These are phyloP conservation scores for Pipistrellus kuhlii DNA, from an alignment of 2,797 vertebrate species.

Conservation along the genomic window DNA sequence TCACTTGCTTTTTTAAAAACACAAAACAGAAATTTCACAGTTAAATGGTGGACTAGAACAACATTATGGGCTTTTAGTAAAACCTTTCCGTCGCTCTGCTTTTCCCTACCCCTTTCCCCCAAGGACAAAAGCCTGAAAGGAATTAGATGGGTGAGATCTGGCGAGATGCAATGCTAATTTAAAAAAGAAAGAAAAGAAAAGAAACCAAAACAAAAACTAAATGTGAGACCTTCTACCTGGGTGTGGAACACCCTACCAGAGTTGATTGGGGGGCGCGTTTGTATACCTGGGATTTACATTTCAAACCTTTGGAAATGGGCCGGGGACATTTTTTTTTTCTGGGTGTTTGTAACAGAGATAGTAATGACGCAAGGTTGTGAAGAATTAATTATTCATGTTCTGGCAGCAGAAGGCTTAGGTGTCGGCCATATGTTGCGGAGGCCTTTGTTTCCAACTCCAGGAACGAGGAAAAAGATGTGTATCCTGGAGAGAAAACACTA, in stretches of 20 bases:
- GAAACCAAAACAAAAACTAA: neutral
- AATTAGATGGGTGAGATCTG: neutral
- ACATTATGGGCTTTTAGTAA: neutral
- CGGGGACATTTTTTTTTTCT: neutral
- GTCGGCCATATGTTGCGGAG: slow-evolving; percentile 71
- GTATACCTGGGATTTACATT: slow-evolving; percentile 4
- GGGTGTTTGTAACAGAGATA: slow-evolving; percentile 64
- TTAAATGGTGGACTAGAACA: neutral
- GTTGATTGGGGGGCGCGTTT: neutral
- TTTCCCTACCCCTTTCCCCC: too few relatives aligned
- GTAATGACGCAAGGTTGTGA: slow-evolving; percentile 79
- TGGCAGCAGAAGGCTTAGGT: slow-evolving; percentile 73
- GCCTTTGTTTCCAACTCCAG: slow-evolving; percentile 77
- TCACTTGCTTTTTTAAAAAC: neutral
- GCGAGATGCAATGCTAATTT: neutral
- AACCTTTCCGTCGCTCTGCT: neutral
- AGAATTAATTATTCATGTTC: slow-evolving; percentile 82
- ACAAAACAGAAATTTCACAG: neutral
- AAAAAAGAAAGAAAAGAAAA: too few relatives aligned
- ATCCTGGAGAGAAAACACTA: neutral
- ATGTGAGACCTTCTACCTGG: neutral
- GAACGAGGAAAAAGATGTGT: neutral
- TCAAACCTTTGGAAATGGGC: slow-evolving; percentile 50
- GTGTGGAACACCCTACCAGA: neutral
- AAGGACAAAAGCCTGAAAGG: slow-evolving; percentile 10